Evolutionary conservation across 2,113 vertebrate genomes (phyloP).

Genomic region (Meriones unguiculatus): DNA sequence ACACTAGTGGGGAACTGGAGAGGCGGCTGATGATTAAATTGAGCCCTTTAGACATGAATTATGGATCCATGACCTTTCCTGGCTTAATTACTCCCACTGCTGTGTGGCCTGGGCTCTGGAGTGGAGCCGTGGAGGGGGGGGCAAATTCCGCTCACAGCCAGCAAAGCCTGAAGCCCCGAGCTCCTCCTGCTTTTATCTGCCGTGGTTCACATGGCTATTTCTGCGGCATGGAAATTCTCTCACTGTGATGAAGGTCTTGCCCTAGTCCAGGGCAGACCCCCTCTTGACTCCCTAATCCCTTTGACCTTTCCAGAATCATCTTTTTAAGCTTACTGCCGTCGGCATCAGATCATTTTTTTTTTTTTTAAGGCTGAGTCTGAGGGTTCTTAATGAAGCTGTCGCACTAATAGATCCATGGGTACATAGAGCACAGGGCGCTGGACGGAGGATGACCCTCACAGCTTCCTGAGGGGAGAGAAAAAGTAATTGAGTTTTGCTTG

Average conservation of each 20-base stretch:
- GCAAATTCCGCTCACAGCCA: constrained; percentile 53
- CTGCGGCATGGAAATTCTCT: constrained; percentile 43
- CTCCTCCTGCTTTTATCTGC: constrained; percentile 67
- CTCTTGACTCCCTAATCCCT: constrained; percentile 55
- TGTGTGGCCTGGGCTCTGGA: constrained; percentile 48
- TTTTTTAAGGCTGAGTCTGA: constrained; percentile 40
- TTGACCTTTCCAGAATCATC: constrained; percentile 64
- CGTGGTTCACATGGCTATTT: neutral
- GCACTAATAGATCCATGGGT: neutral
- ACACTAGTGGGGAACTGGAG: neutral
- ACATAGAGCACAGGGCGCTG: neutral
- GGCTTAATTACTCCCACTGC: constrained; percentile 74
- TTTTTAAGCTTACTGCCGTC: neutral
- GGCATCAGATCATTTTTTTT: neutral
- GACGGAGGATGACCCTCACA: neutral
- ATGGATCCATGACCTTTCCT: constrained; percentile 80
- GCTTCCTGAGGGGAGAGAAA: neutral
- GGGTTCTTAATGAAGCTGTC: constrained; percentile 7
- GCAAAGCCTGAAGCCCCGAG: neutral
- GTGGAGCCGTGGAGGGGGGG: neutral
- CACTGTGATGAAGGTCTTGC: constrained; percentile 61
- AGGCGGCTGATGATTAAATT: neutral
- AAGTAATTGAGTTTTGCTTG: neutral
- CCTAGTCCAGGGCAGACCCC: neutral
- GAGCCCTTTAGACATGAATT: constrained; percentile 74